Percentiles rank a stretch among this genome's conserved stretches.
phyloP scores from a whole-genome alignment of 2,113 vertebrate species.

The Gila orcuttii region DNA sequence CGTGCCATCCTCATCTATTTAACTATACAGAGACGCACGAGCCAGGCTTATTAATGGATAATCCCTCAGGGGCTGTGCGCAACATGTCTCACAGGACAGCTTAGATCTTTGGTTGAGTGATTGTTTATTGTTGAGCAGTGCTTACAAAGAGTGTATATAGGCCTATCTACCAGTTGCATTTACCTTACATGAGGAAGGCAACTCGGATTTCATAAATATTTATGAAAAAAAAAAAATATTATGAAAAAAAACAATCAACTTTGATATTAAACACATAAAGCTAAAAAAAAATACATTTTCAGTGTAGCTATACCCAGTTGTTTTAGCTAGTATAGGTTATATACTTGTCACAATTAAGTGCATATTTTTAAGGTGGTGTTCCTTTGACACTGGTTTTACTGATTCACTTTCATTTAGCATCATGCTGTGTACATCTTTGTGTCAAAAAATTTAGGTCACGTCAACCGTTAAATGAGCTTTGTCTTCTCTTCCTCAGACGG shows the following conservation, averaged over 20 bases:
- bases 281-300: neutral
- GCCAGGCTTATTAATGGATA: slow-evolving; percentile 27
- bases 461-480: neutral
- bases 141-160: slow-evolving; percentile 51
- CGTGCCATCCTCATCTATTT: slow-evolving; percentile 68
- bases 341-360: neutral
- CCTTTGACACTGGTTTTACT: neutral
- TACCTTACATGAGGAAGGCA: too few relatives aligned
- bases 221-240: too few relatives aligned
- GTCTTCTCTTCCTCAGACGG: slow-evolving; percentile 43
- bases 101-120: slow-evolving; percentile 23
- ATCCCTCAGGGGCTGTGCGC: slow-evolving; percentile 55
- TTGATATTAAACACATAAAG: neutral
- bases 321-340: neutral
- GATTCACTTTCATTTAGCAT: slow-evolving; percentile 1
- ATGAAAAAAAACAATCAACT: neutral
- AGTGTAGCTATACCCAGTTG: neutral
- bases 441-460: neutral
- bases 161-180: too few relatives aligned
- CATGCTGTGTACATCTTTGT: neutral
- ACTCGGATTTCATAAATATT: too few relatives aligned
- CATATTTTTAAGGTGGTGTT: neutral
- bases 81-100: slow-evolving; percentile 34
- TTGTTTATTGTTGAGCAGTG: slow-evolving; percentile 33
- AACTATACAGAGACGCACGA: slow-evolving; percentile 42